Conservation (phyloP, 2,888 invertebrate genomes). For the Thera britannica region DNA sequence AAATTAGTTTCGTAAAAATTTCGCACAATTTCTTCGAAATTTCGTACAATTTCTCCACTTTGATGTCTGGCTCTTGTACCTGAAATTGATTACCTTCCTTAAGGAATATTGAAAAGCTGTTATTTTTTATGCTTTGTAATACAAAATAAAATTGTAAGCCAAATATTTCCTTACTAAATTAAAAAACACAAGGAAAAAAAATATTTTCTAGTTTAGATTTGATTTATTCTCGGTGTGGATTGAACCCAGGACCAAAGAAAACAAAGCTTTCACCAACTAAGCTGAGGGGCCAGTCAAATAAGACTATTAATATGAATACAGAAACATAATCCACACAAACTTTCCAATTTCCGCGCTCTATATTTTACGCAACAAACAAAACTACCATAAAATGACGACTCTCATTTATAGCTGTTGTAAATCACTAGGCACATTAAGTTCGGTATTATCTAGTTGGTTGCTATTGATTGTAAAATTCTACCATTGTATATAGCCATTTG, state of each 20-base stretch:
- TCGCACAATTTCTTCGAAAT: constrained; percentile 34
- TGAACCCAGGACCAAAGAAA: no score
- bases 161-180: neutral
- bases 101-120: constrained; percentile 4
- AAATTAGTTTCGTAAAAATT: constrained; percentile 59
- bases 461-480: constrained; percentile 48
- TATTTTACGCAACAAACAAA: constrained; percentile 40
- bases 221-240: no score
- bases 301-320: neutral
- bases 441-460: constrained; percentile 45
- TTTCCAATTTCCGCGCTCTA: constrained; percentile 27
- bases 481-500: constrained; percentile 51
- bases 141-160: neutral
- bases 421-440: constrained; percentile 44
- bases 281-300: no score
- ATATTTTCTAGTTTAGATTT: no score
- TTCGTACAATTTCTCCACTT: constrained; percentile 54
- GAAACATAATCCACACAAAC: constrained; percentile 11
- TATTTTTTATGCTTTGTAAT: neutral
- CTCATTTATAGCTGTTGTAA: constrained; percentile 40
- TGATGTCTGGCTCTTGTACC: constrained; percentile 56
- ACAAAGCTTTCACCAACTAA: no score
- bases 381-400: constrained; percentile 38
- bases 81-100: constrained; percentile 27
- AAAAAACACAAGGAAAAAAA: no score